Percentiles rank a stretch among this genome's conserved stretches.
Evolutionary conservation across 2,797 vertebrate genomes (phyloP).

Genomic region (Muscicapa comitata): DNA sequence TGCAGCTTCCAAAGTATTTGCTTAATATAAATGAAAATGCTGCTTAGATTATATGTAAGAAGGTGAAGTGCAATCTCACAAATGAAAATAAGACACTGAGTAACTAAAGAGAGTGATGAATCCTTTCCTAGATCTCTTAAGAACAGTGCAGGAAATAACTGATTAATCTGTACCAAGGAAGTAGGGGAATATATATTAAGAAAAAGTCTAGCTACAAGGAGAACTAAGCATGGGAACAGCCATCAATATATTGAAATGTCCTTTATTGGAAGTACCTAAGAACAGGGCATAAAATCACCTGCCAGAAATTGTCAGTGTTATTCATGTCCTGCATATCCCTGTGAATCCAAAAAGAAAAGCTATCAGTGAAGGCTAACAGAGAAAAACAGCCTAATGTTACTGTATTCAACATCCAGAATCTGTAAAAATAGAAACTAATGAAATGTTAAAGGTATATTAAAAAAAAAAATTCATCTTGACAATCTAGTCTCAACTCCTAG

Average conservation of each 20-base stretch:
- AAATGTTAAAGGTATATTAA: not conserved
- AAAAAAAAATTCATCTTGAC: not conserved
- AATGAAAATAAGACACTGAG: not conserved
- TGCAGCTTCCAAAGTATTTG: not conserved
- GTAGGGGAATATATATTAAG: not conserved
- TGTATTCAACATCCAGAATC: not conserved
- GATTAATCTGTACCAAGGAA: not conserved
- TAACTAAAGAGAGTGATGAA: not conserved
- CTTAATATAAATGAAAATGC: not conserved
- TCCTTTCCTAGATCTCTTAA: not conserved
- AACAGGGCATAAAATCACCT: not conserved
- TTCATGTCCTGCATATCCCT: not conserved
- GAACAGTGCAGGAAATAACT: not conserved
- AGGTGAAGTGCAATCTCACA: not conserved
- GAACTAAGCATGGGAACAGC: not conserved
- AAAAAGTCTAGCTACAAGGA: not conserved
- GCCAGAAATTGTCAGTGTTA: not conserved
- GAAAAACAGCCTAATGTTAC: not conserved
- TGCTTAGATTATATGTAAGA: not conserved
- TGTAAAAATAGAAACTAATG: not conserved
- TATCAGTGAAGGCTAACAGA: not conserved
- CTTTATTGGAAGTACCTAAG: not conserved
- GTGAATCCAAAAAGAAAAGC: not conserved
- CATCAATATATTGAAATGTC: not conserved
- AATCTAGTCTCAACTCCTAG: not conserved